Base-by-base conservation (phyloP, 2,888 invertebrate species). In the Acleris emargana region DNA sequence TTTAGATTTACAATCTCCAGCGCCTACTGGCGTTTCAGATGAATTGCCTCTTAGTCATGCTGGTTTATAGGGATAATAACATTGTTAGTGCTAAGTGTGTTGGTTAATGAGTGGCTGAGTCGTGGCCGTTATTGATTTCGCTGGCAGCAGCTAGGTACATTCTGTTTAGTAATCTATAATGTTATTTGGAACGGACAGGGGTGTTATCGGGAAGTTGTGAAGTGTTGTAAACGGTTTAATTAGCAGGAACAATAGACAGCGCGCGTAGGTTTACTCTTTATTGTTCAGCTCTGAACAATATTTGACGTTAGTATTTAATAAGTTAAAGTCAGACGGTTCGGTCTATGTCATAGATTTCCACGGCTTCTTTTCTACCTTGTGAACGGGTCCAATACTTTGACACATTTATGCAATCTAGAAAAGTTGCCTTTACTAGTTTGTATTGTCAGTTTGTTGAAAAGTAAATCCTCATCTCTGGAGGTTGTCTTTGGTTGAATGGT, bases 1-100 rank as follows among this genome's bases (percentile, higher is more conserved):
- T 86, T 86, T 83, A 88, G 83, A 87, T 88, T 82, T 83, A 82
- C 82, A 82, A 86, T 87, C 85, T 80, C 69, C 58, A 72, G 71
- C 73, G 72, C 73, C 73, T 74, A 77, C 76, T 73, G 72, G 72
- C 75, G 75, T 81, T 80, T 86, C 85, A 81, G 77, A 79, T 80
- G 77, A 76, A 80, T 80, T 76, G 74, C 72, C 68, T 52, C 64
- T 67, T 71, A 72, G 72, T 71, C 75, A 79, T 80, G 38, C 62
- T 62, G n/a, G 62, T 67, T 67, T 67, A 62, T 67, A 49, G 58
- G 62, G 62, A 62, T 67, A 62, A 67, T 67, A 62, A 67, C 61
- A 62, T 67, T 66, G 66, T 66, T 66, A 60, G 55, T 64, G 57
- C 66, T 57, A 66, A 66, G 66, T 66, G 66, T 61, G 64, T 60